A percentile compares a stretch with the other conserved stretches of the same genome.
Conservation (phyloP, 2,797 vertebrate genomes). For the Muscicapa striata region DNA sequence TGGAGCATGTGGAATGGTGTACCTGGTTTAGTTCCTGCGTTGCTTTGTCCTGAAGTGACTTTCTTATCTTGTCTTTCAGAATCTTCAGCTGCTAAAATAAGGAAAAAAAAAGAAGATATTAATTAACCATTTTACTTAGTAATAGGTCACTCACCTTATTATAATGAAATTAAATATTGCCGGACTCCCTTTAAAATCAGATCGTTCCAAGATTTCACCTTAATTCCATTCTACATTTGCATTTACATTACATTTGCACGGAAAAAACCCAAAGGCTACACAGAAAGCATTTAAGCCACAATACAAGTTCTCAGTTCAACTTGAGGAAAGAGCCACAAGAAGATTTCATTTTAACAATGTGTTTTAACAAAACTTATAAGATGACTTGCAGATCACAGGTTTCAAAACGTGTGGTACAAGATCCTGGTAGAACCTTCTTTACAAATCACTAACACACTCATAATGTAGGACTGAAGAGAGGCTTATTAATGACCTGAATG, state of each 20-base stretch:
- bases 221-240: not conserved
- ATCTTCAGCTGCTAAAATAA: constrained; percentile 65
- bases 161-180: not conserved
- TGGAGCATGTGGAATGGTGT: not conserved
- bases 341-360: not conserved
- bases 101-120: not conserved
- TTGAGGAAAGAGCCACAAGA: not conserved
- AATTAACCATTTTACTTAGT: constrained; percentile 1
- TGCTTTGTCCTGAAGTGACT: constrained; percentile 67
- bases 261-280: not conserved
- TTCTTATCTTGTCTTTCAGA: constrained; percentile 80
- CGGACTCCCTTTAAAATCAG: not conserved
- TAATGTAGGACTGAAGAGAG: not conserved
- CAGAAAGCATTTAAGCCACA: not conserved
- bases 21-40: constrained; percentile 76
- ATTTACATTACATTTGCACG: not conserved
- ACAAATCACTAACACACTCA: not conserved
- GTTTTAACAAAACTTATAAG: not conserved
- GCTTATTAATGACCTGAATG: not conserved
- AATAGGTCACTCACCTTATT: not conserved
- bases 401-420: not conserved
- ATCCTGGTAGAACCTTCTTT: not conserved
- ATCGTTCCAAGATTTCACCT: not conserved
- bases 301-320: not conserved
- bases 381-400: not conserved